Conservation (phyloP, 2,113 vertebrate species). For the Lepidothrix coronata region DNA sequence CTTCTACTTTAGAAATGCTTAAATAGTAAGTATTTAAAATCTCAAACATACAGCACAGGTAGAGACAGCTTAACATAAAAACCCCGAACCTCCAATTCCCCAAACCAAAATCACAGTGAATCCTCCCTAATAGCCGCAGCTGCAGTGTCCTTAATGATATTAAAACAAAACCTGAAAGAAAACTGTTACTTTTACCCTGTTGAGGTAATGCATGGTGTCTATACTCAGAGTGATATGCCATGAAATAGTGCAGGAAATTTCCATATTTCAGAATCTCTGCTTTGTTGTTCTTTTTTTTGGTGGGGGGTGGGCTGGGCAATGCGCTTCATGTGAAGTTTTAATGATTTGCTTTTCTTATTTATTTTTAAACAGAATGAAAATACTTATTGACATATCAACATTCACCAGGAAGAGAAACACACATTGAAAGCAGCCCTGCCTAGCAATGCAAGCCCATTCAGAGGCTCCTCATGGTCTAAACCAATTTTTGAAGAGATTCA, state of each 20-base stretch:
- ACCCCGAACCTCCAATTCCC: accelerated
- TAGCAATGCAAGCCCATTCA: not conserved
- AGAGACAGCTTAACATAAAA: not conserved
- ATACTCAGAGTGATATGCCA: not conserved
- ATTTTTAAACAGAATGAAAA: not conserved
- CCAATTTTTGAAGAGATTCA: not conserved
- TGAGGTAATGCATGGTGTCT: not conserved
- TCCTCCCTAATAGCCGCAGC: not conserved
- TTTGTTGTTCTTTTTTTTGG: not conserved
- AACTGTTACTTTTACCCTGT: not conserved
- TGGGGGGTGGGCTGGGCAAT: accelerated
- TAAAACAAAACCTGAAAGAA: not conserved
- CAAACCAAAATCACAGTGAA: not conserved
- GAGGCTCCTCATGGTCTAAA: not conserved
- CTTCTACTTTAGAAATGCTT: not conserved
- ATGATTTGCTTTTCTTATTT: too few species aligned
- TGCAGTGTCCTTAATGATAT: not conserved
- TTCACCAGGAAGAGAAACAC: not conserved
- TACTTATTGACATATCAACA: not conserved
- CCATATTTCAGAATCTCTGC: not conserved
- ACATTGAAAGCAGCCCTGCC: not conserved
- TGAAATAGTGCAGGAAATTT: not conserved
- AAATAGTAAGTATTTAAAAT: not conserved
- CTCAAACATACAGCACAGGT: not conserved
- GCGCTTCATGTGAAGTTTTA: not conserved